A percentile compares a stretch with the other conserved stretches of the same genome.
These are phyloP conservation scores for Amblyjoppa proteus DNA, from an alignment of 2,888 invertebrate genomes.

Conservation along the genomic window DNA sequence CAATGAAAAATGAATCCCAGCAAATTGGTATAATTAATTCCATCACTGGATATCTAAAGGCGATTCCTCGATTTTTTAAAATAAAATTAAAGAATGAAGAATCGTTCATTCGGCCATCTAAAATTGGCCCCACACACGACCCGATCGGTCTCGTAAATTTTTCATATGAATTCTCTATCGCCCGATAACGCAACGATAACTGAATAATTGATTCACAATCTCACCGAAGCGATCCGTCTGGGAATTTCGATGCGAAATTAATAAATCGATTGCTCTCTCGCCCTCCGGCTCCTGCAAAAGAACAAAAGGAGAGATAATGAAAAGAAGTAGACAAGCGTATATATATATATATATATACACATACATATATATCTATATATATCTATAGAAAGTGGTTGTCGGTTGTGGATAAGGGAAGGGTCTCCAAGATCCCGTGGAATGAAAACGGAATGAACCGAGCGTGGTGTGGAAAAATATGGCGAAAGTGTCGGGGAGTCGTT, in stretches of 20 bases:
- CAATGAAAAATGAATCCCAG: no score
- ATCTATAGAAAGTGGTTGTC: constrained; percentile 23
- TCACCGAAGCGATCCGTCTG: constrained; percentile 30
- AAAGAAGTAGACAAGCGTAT: constrained; percentile 31
- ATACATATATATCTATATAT: neutral
- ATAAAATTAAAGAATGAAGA: neutral
- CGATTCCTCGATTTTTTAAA: no score
- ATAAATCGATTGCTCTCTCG: constrained; percentile 44
- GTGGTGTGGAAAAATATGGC: constrained; percentile 47
- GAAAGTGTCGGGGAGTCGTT: constrained; percentile 47
- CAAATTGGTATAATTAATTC: no score
- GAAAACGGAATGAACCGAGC: constrained; percentile 66
- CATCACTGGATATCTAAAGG: no score
- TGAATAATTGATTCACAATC: constrained; percentile 59
- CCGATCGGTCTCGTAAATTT: constrained; percentile 2
- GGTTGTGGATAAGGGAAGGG: constrained; percentile 32
- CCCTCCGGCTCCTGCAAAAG: constrained; percentile 9
- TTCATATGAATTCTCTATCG: constrained; percentile 7
- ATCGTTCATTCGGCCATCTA: neutral
- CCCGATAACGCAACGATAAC: constrained; percentile 16
- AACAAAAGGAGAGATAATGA: constrained; percentile 29
- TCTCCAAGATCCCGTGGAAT: constrained; percentile 44
- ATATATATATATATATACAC: constrained; percentile 10
- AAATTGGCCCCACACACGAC: neutral
- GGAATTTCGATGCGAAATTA: constrained; percentile 46